phyloP scores from a whole-genome alignment of 2,888 invertebrate genomes.

The Reticulitermes lucifugus region DNA sequence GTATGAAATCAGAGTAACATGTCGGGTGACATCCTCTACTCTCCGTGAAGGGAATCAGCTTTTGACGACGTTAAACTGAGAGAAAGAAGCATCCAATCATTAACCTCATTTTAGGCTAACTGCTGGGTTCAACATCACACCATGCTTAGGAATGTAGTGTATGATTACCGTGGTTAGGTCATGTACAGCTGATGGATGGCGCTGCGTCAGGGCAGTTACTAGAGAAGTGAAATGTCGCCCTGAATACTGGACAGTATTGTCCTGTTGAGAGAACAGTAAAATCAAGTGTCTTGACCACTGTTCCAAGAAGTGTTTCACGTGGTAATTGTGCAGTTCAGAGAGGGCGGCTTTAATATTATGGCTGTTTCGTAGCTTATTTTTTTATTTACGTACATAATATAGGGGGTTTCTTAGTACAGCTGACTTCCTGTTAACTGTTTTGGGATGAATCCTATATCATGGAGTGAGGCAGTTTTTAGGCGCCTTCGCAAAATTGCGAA shows the following conservation, averaged over 20 bases:
- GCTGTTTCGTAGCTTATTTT: too few species aligned
- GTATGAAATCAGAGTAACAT: too few species aligned
- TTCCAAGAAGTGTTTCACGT: too few species aligned
- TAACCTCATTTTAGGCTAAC: not conserved
- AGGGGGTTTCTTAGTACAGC: too few species aligned
- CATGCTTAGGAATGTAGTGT: not conserved
- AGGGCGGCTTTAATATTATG: too few species aligned
- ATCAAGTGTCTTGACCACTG: too few species aligned
- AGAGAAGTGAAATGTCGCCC: not conserved
- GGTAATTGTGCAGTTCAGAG: too few species aligned
- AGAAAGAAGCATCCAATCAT: not conserved
- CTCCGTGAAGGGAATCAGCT: not conserved
- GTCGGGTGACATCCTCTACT: not conserved
- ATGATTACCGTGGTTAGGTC: not conserved
- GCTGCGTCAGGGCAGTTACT: not conserved
- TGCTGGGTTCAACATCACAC: not conserved
- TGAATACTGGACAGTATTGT: not conserved
- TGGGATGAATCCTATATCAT: too few species aligned
- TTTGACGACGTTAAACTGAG: not conserved
- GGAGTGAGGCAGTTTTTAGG: too few species aligned
- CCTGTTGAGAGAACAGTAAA: not conserved
- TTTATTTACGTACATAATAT: too few species aligned
- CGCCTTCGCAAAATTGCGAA: too few species aligned
- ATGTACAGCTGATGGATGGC: not conserved
- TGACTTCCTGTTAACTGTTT: too few species aligned